These are phyloP conservation scores for Homalodisca vitripennis DNA, from an alignment of 1,140 invertebrate genomes.

Conservation along the genomic window DNA sequence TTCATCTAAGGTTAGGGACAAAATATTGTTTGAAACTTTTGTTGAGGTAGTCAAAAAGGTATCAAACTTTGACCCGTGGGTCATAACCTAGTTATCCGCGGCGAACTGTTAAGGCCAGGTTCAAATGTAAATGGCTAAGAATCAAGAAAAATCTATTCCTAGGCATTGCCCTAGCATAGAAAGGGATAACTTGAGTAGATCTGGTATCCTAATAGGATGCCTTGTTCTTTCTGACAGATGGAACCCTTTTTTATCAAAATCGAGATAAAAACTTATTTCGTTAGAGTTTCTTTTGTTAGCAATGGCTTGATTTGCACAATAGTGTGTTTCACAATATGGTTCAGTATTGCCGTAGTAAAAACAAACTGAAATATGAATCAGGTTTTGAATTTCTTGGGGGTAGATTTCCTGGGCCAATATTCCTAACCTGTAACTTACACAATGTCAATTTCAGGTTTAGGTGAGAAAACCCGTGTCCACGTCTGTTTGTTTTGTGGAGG, in stretches of 20 bases:
- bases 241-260: not conserved
- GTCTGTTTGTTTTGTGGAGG: no score
- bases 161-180: not conserved
- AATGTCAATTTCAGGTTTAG: constrained; percentile 1
- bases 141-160: not conserved
- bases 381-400: not conserved
- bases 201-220: not conserved
- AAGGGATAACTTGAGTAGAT: not conserved
- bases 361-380: not conserved
- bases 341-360: not conserved
- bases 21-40: not conserved
- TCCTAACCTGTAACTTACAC: not conserved
- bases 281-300: not conserved
- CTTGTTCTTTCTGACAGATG: not conserved
- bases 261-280: not conserved
- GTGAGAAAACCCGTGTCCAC: not conserved
- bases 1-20: not conserved
- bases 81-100: not conserved
- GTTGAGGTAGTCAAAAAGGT: not conserved
- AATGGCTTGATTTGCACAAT: not conserved
- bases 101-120: not conserved
- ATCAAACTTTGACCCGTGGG: not conserved
- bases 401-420: not conserved
- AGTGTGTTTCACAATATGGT: not conserved
- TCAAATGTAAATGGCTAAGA: not conserved